Conservation (phyloP, 2,113 vertebrate species). For the Mus pahari region DNA sequence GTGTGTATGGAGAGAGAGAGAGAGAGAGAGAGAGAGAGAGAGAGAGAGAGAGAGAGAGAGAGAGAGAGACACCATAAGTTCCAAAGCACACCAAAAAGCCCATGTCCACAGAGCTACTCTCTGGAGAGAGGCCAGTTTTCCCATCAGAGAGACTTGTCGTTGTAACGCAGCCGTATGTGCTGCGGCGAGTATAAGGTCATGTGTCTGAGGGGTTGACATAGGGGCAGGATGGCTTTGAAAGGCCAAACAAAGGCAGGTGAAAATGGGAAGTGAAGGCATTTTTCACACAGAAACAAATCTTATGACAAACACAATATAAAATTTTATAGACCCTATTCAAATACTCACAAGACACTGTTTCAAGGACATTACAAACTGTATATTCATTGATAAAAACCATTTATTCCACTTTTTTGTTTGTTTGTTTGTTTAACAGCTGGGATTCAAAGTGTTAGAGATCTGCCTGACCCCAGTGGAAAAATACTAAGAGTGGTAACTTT, state of each 20-base stretch:
- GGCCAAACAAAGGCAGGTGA: not conserved
- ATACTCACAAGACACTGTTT: not conserved
- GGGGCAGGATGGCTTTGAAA: not conserved
- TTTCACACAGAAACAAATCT: not conserved
- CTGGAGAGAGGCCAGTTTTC: not conserved
- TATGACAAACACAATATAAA: not conserved
- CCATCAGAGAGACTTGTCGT: not conserved
- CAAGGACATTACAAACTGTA: constrained; percentile 31
- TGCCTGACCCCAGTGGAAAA: not conserved
- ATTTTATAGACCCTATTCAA: not conserved
- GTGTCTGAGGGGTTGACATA: not conserved
- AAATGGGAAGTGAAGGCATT: not conserved
- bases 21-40: too few relatives aligned
- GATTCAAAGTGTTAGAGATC: constrained; percentile 22
- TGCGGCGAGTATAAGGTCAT: not conserved
- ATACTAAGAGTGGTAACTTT: constrained; percentile 24
- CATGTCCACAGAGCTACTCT: not conserved
- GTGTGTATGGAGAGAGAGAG: too few relatives aligned
- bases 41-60: too few relatives aligned
- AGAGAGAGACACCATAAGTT: not conserved
- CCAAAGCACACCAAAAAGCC: not conserved
- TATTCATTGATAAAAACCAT: constrained; percentile 52
- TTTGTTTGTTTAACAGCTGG: constrained; percentile 37
- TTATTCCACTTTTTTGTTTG: constrained; percentile 60
- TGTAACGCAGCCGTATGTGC: not conserved